These are phyloP conservation scores for Rhabdomys dilectus DNA, from an alignment of 2,113 vertebrate genomes.

Conservation along the genomic window DNA sequence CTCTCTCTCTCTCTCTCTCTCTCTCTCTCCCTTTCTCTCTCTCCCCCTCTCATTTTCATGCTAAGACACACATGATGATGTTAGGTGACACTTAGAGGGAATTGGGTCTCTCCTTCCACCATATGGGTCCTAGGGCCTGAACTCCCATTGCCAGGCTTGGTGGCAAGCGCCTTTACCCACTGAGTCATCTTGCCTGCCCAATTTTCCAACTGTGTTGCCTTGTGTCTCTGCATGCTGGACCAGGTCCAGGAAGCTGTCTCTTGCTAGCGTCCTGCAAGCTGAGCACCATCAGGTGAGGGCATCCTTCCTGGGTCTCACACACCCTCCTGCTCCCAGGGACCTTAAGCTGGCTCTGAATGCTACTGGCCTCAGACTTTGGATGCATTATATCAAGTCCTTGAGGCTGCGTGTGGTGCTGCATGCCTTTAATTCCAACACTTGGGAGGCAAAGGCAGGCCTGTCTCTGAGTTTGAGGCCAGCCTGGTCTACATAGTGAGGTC, in stretches of 20 bases:
- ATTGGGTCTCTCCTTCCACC: neutral
- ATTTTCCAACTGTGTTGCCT: neutral
- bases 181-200: neutral
- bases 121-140: neutral
- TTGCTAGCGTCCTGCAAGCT: neutral
- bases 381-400: neutral
- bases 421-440: neutral
- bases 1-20: neutral
- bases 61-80: neutral
- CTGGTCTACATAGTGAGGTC: neutral
- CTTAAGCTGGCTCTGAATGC: neutral
- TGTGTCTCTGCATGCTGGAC: neutral
- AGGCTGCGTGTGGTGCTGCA: neutral
- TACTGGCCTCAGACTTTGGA: neutral
- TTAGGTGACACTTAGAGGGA: neutral
- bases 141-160: neutral
- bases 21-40: no score
- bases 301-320: neutral
- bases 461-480: neutral
- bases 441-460: neutral
- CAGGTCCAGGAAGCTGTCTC: neutral
- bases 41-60: neutral
- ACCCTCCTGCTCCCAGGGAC: neutral
- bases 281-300: neutral
- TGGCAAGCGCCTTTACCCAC: neutral